Evolutionary conservation across 2,888 invertebrate species (phyloP).

Genomic region (Rhagonycha lutea): DNA sequence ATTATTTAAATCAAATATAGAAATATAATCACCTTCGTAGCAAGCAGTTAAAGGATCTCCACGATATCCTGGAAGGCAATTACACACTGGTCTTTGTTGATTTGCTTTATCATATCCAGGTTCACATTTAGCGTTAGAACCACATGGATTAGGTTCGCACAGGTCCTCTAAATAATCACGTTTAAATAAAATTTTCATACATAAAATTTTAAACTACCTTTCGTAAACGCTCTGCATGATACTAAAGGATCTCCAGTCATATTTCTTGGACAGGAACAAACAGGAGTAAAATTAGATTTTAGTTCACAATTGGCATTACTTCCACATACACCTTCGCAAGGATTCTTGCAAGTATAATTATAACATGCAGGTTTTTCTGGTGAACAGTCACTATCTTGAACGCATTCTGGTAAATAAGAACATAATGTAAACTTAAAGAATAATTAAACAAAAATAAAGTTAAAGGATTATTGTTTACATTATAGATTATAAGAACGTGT

Average conservation of each 20-base stretch:
- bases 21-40: no score
- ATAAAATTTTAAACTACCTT: conserved; percentile 62
- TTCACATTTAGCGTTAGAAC: conserved; percentile 75
- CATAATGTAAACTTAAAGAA: no score
- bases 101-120: conserved; percentile 84
- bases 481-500: no score
- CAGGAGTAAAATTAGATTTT: conserved; percentile 72
- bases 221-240: conserved; percentile 79
- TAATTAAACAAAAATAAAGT: no score
- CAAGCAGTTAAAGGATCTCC: conserved; percentile 76
- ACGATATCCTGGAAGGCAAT: conserved; percentile 76
- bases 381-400: conserved; percentile 79
- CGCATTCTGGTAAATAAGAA: conserved; percentile 81
- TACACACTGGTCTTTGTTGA: conserved; percentile 83
- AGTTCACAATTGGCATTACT: conserved; percentile 79
- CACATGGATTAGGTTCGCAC: conserved; percentile 88
- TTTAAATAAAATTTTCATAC: conserved; percentile 17
- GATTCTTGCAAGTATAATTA: conserved; percentile 81
- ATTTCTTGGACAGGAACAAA: conserved; percentile 84
- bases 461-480: no score
- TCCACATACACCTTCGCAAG: conserved; percentile 82
- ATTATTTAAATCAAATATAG: no score
- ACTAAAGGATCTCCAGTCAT: conserved; percentile 88
- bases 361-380: conserved; percentile 76
- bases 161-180: conserved; percentile 79